These are phyloP conservation scores for Falco naumanni DNA, from an alignment of 2,797 vertebrate genomes.

Conservation along the genomic window DNA sequence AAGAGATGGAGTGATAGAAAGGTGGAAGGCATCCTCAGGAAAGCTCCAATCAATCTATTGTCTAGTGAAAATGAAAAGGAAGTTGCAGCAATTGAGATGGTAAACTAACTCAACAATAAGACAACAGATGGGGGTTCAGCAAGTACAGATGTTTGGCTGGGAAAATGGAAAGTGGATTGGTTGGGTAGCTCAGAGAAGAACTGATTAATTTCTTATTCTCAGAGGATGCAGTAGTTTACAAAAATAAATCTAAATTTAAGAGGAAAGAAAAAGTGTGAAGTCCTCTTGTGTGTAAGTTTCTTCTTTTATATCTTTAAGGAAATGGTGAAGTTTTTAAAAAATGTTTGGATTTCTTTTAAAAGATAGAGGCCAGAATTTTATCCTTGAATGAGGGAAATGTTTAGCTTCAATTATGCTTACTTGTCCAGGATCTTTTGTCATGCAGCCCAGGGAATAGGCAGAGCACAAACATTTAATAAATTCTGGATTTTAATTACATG, in stretches of 20 bases:
- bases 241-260: not conserved
- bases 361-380: not conserved
- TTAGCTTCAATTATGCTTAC: not conserved
- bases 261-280: not conserved
- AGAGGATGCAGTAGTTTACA: not conserved
- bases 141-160: slow-evolving; percentile 28
- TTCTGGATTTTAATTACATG: not conserved
- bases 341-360: not conserved
- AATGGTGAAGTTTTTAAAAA: not conserved
- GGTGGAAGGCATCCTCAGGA: not conserved
- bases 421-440: not conserved
- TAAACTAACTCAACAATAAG: not conserved
- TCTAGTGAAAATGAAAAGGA: slow-evolving; percentile 26
- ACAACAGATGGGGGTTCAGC: not conserved
- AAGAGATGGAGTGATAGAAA: not conserved
- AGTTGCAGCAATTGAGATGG: not conserved
- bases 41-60: not conserved
- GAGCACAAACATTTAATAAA: slow-evolving; percentile 19
- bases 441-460: not conserved
- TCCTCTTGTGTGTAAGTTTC: not conserved
- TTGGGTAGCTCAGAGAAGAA: not conserved
- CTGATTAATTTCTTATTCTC: not conserved
- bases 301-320: not conserved
- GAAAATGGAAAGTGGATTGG: not conserved
- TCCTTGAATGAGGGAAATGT: not conserved